Percentiles rank a stretch among this genome's conserved stretches.
Conservation (phyloP, 2,797 vertebrate species). For the Myotis vivesi region DNA sequence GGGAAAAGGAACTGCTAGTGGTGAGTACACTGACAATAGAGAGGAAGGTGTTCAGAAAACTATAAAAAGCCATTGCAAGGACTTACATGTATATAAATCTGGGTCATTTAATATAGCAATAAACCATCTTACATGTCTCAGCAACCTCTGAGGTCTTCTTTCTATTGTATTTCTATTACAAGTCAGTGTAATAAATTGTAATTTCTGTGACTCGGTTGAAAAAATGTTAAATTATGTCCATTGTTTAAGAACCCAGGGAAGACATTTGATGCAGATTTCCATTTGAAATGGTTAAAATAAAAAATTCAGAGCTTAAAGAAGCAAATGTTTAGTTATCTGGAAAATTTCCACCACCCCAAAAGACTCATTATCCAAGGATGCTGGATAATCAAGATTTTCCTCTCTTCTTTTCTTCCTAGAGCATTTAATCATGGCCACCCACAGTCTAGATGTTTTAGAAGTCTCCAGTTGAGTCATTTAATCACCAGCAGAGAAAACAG, state of each 20-base stretch:
- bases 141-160: constrained; percentile 26
- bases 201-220: constrained; percentile 19
- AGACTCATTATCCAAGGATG: constrained; percentile 28
- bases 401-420: constrained; percentile 52
- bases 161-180: constrained; percentile 22
- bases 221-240: constrained; percentile 30
- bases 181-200: constrained; percentile 34
- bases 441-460: constrained; percentile 54
- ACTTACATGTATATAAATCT: constrained; percentile 10
- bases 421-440: constrained; percentile 69
- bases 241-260: constrained; percentile 48
- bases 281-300: constrained; percentile 60
- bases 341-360: constrained; percentile 54
- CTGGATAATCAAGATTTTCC: constrained; percentile 50
- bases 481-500: constrained; percentile 50
- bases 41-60: constrained; percentile 9
- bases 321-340: constrained; percentile 40
- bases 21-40: neutral
- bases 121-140: constrained; percentile 39
- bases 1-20: neutral
- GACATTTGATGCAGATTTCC: constrained; percentile 25
- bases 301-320: constrained; percentile 30
- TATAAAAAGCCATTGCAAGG: constrained; percentile 12
- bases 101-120: constrained; percentile 47
- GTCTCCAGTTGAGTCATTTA: constrained; percentile 42